Conservation (phyloP, 2,888 invertebrate species). For the Crepidodera aurea region DNA sequence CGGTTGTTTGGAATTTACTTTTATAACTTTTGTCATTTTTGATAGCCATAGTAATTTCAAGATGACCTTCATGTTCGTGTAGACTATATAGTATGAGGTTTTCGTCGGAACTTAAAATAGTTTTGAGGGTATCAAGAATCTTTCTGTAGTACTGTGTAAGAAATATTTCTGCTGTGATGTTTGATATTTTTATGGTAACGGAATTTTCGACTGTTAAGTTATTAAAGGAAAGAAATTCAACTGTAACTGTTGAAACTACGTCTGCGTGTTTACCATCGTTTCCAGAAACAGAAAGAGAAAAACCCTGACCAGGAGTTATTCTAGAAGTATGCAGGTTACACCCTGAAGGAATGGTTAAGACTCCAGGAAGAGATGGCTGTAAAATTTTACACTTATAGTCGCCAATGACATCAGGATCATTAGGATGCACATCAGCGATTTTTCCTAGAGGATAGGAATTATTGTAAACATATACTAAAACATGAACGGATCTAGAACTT, state of each 20-base stretch:
- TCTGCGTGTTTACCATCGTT: conserved; percentile 90
- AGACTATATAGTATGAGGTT: conserved; percentile 77
- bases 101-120: conserved; percentile 71
- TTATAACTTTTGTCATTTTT: conserved; percentile 68
- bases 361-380: conserved; percentile 67
- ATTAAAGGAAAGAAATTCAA: conserved; percentile 82
- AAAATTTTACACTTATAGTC: conserved; percentile 87
- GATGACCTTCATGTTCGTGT: conserved; percentile 69
- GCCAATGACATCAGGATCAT: conserved; percentile 89
- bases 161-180: conserved; percentile 78
- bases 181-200: conserved; percentile 77
- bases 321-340: conserved; percentile 83
- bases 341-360: conserved; percentile 75
- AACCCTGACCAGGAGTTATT: conserved; percentile 76
- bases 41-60: conserved; percentile 78
- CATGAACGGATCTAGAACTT: conserved; percentile 80
- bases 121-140: conserved; percentile 75
- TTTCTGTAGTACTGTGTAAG: conserved; percentile 79
- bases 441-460: conserved; percentile 79
- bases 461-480: conserved; percentile 80
- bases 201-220: conserved; percentile 86
- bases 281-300: conserved; percentile 82
- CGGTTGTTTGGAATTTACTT: conserved; percentile 70
- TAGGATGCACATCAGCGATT: conserved; percentile 91
- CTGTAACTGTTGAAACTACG: conserved; percentile 85